Base-by-base conservation (phyloP, 1,140 invertebrate genomes). In the Nixonia krombeini region DNA sequence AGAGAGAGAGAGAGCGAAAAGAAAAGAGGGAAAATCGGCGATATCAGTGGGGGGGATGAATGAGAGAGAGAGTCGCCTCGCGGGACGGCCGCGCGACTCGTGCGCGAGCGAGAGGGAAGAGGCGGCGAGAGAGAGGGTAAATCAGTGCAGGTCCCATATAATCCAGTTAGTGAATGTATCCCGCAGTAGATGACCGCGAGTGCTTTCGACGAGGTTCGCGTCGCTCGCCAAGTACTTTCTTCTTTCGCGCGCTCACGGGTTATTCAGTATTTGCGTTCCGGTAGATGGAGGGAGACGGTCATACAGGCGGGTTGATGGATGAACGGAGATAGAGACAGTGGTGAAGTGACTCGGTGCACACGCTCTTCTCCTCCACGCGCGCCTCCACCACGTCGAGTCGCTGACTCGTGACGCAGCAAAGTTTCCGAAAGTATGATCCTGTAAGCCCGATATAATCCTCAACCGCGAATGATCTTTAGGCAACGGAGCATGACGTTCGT, bases 81-180 rank as follows among this genome's bases (percentile, higher is more conserved):
- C 17, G 12, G 6, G 17, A 31, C 17, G 13, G 29, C 23, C 17
- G 16, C 23, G 7, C 3, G 15, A 35, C 17, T 10, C 9, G 47
- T 1, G 17, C 21, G 35, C 4, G 31, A 7, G 17, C 25, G 46
- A 10, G 38, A 15, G 23, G 12, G 42, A 26, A 26, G 16, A 26
- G 8, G 33, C 16, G 42, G 35, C 33, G 25, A 42, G 12, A 58
- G 33, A 41, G 45, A 37, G 26, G 46, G 37, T 17, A 49, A 58
- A 53, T 42, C 50, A 53, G 29, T 40, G 38, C 35, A 37, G 28
- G 56, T 50, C 42, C 59, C 51, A 37, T 15, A 44, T 67, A 45
- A 37, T 41, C 49, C 71, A 73, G 69, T 73, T 51, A 59, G 71
- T 61, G 52, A 73, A 57, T 35, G 69, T 40, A 16, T 12, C 37